Conservation (phyloP, 2,113 vertebrate genomes). For the Alosa alosa region DNA sequence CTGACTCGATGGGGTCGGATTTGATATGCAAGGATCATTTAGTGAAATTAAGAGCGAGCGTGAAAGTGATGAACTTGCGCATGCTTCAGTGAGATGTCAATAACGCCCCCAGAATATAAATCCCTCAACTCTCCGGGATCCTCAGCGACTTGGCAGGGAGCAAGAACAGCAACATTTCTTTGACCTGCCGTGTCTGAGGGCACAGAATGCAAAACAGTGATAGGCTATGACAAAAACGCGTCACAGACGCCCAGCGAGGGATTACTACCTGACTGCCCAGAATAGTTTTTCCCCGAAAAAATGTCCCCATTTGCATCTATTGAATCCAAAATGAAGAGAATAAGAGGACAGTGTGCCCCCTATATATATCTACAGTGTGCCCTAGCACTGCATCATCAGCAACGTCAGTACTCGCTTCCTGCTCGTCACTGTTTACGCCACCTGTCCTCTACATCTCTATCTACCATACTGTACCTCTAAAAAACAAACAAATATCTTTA, state of each 20-base stretch:
- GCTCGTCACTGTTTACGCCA: background rate
- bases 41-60: constrained; percentile 39
- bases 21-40: constrained; percentile 53
- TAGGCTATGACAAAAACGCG: background rate
- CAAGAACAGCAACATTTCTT: background rate
- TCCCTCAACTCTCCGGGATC: background rate
- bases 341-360: background rate
- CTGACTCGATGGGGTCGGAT: constrained; percentile 51
- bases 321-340: background rate
- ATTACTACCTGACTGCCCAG: background rate
- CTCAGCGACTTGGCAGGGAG: background rate
- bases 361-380: too few species aligned
- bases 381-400: background rate
- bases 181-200: background rate
- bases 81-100: constrained; percentile 33
- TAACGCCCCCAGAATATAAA: constrained; percentile 24
- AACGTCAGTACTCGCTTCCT: background rate
- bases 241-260: background rate
- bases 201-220: background rate
- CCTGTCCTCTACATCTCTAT: background rate
- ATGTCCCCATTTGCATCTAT: background rate
- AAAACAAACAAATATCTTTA: background rate
- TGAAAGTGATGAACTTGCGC: constrained; percentile 38
- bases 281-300: background rate
- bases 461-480: too few species aligned